Conservation (phyloP, 2,888 invertebrate genomes). For the Troides aeacus region DNA sequence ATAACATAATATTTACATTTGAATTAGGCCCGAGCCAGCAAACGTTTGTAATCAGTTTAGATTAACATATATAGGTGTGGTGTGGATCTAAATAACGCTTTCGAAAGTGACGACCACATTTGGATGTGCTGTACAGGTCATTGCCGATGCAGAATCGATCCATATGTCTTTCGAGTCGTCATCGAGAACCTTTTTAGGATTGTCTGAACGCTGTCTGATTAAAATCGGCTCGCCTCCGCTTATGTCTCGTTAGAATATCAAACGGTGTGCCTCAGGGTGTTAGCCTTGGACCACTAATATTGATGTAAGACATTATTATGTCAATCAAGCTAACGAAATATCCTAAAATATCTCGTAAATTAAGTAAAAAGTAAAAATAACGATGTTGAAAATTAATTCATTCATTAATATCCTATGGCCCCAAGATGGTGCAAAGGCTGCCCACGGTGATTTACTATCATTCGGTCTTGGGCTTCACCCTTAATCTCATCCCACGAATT, state of each 20-base stretch:
- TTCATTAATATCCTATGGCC: too few species aligned
- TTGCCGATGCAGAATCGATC: slow-evolving; percentile 51
- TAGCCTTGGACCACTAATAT: slow-evolving; percentile 51
- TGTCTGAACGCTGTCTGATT: slow-evolving; percentile 55
- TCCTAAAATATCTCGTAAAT: neutral
- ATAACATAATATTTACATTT: slow-evolving; percentile 25
- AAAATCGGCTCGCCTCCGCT: slow-evolving; percentile 56
- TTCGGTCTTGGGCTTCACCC: too few species aligned
- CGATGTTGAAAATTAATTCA: too few species aligned
- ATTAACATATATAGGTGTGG: slow-evolving; percentile 32
- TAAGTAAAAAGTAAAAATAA: too few species aligned
- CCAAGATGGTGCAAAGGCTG: too few species aligned
- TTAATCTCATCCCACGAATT: too few species aligned
- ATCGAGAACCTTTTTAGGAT: slow-evolving; percentile 62
- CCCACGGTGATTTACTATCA: too few species aligned
- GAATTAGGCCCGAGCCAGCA: slow-evolving; percentile 18
- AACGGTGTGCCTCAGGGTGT: slow-evolving; percentile 62
- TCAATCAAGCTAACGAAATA: slow-evolving; percentile 1
- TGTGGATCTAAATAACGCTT: slow-evolving; percentile 47
- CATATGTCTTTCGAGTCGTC: slow-evolving; percentile 53
- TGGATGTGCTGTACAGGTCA: slow-evolving; percentile 60
- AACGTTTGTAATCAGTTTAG: slow-evolving; percentile 28
- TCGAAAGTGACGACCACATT: slow-evolving; percentile 61
- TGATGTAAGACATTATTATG: slow-evolving; percentile 20
- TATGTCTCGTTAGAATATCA: slow-evolving; percentile 33